phyloP scores from a whole-genome alignment of 2,797 vertebrate genomes.

The Coracias cyanogaster region DNA sequence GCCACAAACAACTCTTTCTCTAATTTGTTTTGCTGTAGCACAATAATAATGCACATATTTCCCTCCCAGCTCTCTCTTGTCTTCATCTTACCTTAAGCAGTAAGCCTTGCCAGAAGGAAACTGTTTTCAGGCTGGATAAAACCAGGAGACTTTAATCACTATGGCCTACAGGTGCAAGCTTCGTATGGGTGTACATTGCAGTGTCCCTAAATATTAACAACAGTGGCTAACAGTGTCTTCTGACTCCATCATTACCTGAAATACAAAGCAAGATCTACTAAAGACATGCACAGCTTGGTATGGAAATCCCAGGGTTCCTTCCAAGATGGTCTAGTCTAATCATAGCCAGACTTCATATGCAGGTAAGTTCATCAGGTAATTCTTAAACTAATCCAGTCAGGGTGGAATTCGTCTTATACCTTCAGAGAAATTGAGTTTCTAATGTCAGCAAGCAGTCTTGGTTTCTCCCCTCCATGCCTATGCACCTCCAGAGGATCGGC shows the following conservation, averaged over 20 bases:
- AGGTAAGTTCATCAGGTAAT: slow-evolving; percentile 7
- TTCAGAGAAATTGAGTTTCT: background rate
- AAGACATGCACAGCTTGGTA: background rate
- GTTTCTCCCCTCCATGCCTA: background rate
- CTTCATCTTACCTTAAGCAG: background rate
- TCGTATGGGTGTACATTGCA: background rate
- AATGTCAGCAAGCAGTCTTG: background rate
- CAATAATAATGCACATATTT: rapidly evolving
- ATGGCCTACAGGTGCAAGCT: background rate
- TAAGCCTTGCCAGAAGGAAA: background rate
- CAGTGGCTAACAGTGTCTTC: background rate
- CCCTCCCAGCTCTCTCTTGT: background rate
- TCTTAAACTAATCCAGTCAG: background rate
- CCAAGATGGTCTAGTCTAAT: background rate
- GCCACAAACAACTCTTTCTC: background rate
- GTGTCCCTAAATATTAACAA: background rate
- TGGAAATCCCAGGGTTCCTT: background rate
- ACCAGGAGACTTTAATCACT: background rate
- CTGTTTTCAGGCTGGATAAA: background rate
- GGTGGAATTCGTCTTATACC: background rate
- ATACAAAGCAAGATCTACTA: background rate
- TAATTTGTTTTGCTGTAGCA: background rate
- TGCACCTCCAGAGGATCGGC: background rate
- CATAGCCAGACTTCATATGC: background rate
- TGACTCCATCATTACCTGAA: background rate